A percentile compares a stretch with the other conserved stretches of the same genome.
phyloP scores from a whole-genome alignment of 2,797 vertebrate genomes.

The Salarias fasciatus region DNA sequence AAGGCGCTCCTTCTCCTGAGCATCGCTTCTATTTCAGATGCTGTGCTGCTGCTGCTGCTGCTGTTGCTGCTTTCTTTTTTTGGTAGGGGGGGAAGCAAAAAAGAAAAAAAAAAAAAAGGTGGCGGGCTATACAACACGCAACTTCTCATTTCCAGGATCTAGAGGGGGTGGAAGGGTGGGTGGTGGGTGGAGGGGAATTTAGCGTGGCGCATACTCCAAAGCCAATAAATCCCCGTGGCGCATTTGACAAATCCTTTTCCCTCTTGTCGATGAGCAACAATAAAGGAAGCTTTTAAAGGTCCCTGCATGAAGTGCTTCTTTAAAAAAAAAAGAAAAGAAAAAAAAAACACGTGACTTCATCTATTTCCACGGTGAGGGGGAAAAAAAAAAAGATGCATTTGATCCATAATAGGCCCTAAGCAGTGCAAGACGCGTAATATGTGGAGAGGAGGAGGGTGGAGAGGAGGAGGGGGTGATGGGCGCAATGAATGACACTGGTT shows the following conservation, averaged over 20 bases:
- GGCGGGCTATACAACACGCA: conserved; percentile 65
- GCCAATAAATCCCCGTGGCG: conserved; percentile 68
- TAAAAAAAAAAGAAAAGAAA: too few species aligned
- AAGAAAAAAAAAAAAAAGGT: conserved; percentile 42
- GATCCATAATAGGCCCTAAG: conserved; percentile 66
- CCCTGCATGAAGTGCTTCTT: conserved; percentile 63
- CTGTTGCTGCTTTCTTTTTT: conserved; percentile 33
- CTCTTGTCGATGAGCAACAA: conserved; percentile 67
- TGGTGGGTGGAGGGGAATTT: conserved; percentile 13
- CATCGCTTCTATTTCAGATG: conserved; percentile 67
- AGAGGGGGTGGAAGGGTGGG: conserved; percentile 1
- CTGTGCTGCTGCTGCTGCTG: conserved; percentile 58
- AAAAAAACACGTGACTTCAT: conserved; percentile 72
- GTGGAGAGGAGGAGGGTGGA: neutral
- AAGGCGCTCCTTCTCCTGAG: conserved; percentile 70
- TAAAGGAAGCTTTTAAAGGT: conserved; percentile 66
- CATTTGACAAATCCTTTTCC: conserved; percentile 68
- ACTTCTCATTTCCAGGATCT: conserved; percentile 69
- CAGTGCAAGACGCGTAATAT: conserved; percentile 46
- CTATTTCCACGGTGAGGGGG: conserved; percentile 55
- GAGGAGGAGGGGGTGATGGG: conserved; percentile 22
- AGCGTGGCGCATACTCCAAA: conserved; percentile 58
- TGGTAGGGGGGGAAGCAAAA: too few species aligned
- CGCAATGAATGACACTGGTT: conserved; percentile 51
- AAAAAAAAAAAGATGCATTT: conserved; percentile 61